Percentiles rank a stretch among this genome's conserved stretches.
Conservation (phyloP, 2,113 vertebrate genomes). For the Charadrius vociferus region DNA sequence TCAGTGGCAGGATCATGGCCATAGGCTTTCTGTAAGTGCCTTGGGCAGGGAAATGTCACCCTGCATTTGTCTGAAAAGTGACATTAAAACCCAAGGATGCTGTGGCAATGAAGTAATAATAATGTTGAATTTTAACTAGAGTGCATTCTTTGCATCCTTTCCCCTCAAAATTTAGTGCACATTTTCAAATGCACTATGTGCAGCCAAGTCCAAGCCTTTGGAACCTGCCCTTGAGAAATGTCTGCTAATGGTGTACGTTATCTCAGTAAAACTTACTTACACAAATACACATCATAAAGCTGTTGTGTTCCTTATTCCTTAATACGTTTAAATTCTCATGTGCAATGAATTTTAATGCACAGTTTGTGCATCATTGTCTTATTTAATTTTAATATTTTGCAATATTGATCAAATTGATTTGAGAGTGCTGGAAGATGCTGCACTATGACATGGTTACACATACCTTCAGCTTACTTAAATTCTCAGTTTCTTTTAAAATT, state of each 20-base stretch:
- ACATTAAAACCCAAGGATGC: background rate
- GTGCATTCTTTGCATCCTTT: background rate
- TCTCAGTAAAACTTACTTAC: constrained; percentile 6
- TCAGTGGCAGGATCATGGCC: background rate
- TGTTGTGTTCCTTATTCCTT: background rate
- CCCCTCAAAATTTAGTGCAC: background rate
- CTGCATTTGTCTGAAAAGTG: constrained; percentile 9
- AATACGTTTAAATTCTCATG: too few species aligned
- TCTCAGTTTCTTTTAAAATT: background rate
- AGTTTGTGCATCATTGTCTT: background rate
- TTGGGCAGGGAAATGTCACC: constrained; percentile 3
- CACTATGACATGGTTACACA: background rate
- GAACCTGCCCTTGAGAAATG: background rate
- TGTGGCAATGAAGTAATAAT: background rate
- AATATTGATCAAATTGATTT: background rate
- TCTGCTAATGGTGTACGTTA: background rate
- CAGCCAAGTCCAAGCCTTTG: background rate
- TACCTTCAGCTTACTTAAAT: background rate
- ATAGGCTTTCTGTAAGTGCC: background rate
- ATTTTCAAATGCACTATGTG: background rate
- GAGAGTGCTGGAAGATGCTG: background rate
- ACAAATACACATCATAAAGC: background rate
- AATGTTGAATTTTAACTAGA: background rate
- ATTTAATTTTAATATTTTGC: background rate
- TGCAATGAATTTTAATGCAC: background rate